Base-by-base conservation (phyloP, 2,797 vertebrate genomes). In the Capromys pilorides region DNA sequence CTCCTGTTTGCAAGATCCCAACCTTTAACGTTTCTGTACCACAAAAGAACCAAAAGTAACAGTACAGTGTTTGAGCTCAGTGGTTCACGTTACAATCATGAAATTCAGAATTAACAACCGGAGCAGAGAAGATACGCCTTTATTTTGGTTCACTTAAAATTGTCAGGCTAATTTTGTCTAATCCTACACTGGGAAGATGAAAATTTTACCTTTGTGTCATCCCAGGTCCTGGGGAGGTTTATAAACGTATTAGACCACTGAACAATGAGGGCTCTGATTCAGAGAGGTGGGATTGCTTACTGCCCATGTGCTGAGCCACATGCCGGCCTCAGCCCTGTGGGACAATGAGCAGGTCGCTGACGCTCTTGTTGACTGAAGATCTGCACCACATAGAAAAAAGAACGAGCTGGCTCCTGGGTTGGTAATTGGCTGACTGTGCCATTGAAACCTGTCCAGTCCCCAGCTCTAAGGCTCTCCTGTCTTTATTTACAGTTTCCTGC, bases 141-240 rank as follows among this genome's bases (percentile, higher is more conserved):
- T 51, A 24, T 75, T 59, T n/a, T 87, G 77, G n/a, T 62, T 77
- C 54, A 83, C 61, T 87, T 62, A 86, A 93, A 93, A 67, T 7
- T 22, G 36, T 41, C 22, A 91, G 80, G 13, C 39, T 75, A 54
- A 57, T 49, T 81, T 77, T 77, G 8, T 41, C 64, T 59, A 51
- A 54, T 69, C 22, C 59, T 59, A 13, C 2, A 26, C n/a, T 33
- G 21, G 6, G 8, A 13, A 51, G 13, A 90, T 59, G 26, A 1
- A 14, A 41, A 21, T 41, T 33, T 85, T 54, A 22, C 5, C 10
- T 39, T 51, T 84, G 11, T 82, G 33, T 2, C 6, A 54, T 39
- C 6, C 45, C 54, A 13, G 8, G 19, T 24, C n/a, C 67, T 69
- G 33, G 54, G 28, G 54, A 77, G 59, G 26, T 69, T 36, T 69